Evolutionary conservation across 2,113 vertebrate genomes (phyloP).

Genomic region (Pagrus major): DNA sequence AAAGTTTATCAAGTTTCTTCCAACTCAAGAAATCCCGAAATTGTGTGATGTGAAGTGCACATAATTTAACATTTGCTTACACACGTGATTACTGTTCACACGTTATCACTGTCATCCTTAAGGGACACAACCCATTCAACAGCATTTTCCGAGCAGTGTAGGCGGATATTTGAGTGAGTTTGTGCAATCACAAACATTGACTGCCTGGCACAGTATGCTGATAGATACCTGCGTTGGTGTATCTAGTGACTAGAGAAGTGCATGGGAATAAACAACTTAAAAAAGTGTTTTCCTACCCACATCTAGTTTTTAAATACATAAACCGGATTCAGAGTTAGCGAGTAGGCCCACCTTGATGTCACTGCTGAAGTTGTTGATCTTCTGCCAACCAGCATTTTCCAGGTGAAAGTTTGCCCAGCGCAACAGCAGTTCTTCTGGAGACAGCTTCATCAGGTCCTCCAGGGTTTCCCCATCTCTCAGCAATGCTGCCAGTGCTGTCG

Average conservation of each 20-base stretch:
- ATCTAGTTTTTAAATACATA: neutral
- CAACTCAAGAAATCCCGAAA: no score
- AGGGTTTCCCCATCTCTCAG: slow-evolving; percentile 95
- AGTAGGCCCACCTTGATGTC: slow-evolving; percentile 91
- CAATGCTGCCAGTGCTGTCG: slow-evolving; percentile 92
- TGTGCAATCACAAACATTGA: slow-evolving; percentile 43
- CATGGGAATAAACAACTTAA: neutral
- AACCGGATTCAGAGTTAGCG: neutral
- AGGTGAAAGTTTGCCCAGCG: slow-evolving; percentile 98
- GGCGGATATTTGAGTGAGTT: slow-evolving; percentile 10
- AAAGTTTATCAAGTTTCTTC: no score
- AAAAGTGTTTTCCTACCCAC: neutral
- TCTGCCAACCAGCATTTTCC: slow-evolving; percentile 92
- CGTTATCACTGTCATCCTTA: neutral
- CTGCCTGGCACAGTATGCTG: slow-evolving; percentile 5
- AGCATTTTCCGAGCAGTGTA: slow-evolving; percentile 25
- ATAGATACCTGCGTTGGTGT: slow-evolving; percentile 22
- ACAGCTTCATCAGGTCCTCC: slow-evolving; percentile 97
- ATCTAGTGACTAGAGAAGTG: slow-evolving; percentile 4
- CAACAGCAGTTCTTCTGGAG: slow-evolving; percentile 95
- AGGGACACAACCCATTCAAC: neutral
- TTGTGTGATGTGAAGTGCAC: no score
- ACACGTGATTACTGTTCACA: slow-evolving; percentile 3
- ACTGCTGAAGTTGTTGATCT: slow-evolving; percentile 97
- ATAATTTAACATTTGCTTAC: neutral